These are phyloP conservation scores for Dicerorhinus sumatrensis DNA, from an alignment of 2,113 vertebrate genomes.

Conservation along the genomic window DNA sequence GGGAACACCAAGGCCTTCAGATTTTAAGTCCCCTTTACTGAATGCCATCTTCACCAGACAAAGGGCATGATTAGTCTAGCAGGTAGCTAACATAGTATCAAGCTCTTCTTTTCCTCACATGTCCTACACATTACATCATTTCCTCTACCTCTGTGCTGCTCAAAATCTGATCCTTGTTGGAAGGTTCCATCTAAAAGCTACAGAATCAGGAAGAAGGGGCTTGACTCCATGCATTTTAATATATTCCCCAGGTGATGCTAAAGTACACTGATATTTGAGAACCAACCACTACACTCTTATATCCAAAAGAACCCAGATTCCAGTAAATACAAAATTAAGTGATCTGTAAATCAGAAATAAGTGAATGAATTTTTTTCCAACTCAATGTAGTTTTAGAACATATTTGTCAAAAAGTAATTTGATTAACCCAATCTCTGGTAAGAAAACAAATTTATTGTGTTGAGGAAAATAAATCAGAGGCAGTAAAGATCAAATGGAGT, in stretches of 20 bases:
- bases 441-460: not conserved
- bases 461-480: not conserved
- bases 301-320: not conserved
- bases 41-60: not conserved
- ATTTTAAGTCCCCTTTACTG: not conserved
- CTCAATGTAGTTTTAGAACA: not conserved
- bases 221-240: not conserved
- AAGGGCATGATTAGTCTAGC: too few species aligned
- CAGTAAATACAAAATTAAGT: not conserved
- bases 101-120: not conserved
- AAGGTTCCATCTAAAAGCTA: not conserved
- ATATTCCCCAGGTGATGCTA: not conserved
- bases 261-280: not conserved
- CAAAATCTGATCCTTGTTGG: not conserved
- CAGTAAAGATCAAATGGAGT: not conserved
- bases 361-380: not conserved
- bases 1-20: not conserved
- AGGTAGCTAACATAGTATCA: not conserved
- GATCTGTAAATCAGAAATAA: not conserved
- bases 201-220: not conserved
- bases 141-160: not conserved
- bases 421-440: not conserved
- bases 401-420: not conserved
- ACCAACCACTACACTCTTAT: not conserved
- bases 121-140: not conserved